Evolutionary conservation across 2,113 vertebrate species (phyloP).

Genomic region (Beaufortia kweichowensis): DNA sequence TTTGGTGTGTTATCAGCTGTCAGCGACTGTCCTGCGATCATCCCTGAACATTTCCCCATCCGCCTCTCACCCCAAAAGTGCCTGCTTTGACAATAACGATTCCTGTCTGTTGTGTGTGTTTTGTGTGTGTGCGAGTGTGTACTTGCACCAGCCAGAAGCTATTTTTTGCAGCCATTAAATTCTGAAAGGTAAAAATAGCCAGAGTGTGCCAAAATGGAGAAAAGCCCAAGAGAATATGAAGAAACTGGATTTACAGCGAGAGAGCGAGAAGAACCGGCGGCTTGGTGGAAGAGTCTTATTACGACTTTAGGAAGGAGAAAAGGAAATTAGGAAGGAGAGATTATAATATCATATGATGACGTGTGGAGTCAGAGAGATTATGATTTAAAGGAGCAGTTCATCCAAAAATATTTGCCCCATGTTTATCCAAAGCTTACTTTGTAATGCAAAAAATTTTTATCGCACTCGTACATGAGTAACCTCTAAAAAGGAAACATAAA

Average conservation of each 20-base stretch:
- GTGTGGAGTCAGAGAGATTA: neutral
- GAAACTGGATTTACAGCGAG: constrained; percentile 42
- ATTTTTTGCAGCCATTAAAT: constrained; percentile 49
- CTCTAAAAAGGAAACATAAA: neutral
- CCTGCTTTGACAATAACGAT: constrained; percentile 58
- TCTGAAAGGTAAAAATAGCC: constrained; percentile 49
- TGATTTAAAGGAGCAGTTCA: neutral
- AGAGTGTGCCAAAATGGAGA: constrained; percentile 30
- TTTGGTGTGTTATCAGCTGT: constrained; percentile 61
- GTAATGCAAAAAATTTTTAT: too few relatives aligned
- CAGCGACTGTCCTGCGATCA: constrained; percentile 56
- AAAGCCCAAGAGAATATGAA: constrained; percentile 52
- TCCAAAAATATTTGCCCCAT: neutral
- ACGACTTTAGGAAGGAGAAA: constrained; percentile 30
- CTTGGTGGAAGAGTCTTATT: constrained; percentile 19
- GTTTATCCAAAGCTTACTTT: too few relatives aligned
- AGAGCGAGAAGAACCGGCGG: constrained; percentile 31
- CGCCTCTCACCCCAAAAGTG: constrained; percentile 43
- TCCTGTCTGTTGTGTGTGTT: constrained; percentile 25
- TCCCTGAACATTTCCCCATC: constrained; percentile 42
- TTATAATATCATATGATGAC: neutral
- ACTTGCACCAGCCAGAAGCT: constrained; percentile 7
- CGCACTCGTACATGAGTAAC: too few relatives aligned
- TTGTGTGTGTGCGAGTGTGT: constrained; percentile 5
- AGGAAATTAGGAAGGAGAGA: constrained; percentile 33